These are phyloP conservation scores for Lacanobia oleracea DNA, from an alignment of 2,888 invertebrate genomes.

Conservation along the genomic window DNA sequence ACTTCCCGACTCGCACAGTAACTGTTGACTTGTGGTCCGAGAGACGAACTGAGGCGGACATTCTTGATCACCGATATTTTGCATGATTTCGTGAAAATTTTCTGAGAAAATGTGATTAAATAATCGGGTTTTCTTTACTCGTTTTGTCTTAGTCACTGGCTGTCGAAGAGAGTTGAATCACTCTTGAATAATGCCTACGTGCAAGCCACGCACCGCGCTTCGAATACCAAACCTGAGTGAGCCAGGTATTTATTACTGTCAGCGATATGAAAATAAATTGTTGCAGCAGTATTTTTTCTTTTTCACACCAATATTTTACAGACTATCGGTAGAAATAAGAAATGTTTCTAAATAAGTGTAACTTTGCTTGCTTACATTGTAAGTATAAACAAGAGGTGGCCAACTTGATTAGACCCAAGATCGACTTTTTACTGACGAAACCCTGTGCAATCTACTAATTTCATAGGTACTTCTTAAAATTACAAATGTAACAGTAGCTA, in stretches of 20 bases:
- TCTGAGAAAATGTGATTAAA: constrained; percentile 12
- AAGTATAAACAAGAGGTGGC: too few relatives aligned
- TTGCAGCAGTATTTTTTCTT: not conserved
- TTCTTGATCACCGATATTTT: not conserved
- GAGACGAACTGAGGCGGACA: constrained; percentile 39
- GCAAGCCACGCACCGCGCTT: not conserved
- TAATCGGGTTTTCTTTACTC: constrained; percentile 19
- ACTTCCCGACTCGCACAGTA: constrained; percentile 47
- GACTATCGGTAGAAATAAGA: not conserved
- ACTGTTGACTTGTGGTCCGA: constrained; percentile 46
- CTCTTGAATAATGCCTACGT: constrained; percentile 29
- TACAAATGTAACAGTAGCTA: too few relatives aligned
- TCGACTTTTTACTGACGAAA: too few relatives aligned
- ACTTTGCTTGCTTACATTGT: not conserved
- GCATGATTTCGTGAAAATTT: not conserved
- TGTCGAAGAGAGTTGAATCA: constrained; percentile 42
- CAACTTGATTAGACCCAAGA: too few relatives aligned
- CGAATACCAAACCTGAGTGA: constrained; percentile 29
- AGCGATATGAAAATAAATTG: constrained; percentile 1
- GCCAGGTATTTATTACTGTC: constrained; percentile 16
- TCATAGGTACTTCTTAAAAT: too few relatives aligned
- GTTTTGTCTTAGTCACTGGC: constrained; percentile 39
- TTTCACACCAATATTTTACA: not conserved
- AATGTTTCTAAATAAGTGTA: not conserved
- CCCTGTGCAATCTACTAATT: too few relatives aligned